Conservation (phyloP, 2,888 invertebrate species). For the Megastigmus dorsalis region DNA sequence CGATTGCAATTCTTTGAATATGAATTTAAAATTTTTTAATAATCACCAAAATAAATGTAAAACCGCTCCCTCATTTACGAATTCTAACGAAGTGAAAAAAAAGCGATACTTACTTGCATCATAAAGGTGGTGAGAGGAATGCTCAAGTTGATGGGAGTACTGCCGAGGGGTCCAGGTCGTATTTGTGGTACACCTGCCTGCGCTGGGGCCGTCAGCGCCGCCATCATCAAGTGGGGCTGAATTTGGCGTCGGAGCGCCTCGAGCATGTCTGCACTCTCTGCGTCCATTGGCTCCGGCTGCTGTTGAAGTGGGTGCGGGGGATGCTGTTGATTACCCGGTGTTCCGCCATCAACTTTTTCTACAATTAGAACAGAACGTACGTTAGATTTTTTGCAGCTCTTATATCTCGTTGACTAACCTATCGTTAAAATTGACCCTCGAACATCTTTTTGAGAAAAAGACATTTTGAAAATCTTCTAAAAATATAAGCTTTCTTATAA, state of each 20-base stretch:
- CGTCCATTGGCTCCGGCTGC: slow-evolving; percentile 69
- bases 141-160: slow-evolving; percentile 68
- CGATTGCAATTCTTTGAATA: too few species aligned
- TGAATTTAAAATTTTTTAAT: too few species aligned
- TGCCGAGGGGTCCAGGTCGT: slow-evolving; percentile 9
- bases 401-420: too few species aligned
- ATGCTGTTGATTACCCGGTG: slow-evolving; percentile 50
- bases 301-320: slow-evolving; percentile 8
- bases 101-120: slow-evolving; percentile 70
- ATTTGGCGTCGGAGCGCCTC: slow-evolving; percentile 82
- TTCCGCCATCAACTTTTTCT: slow-evolving; percentile 66
- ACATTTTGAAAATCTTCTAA: too few species aligned
- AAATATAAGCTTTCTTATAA: neutral
- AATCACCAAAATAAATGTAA: too few species aligned
- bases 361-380: too few species aligned
- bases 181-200: slow-evolving; percentile 52
- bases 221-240: slow-evolving; percentile 83
- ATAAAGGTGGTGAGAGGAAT: slow-evolving; percentile 69
- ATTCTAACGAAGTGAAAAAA: neutral
- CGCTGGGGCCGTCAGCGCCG: slow-evolving; percentile 76
- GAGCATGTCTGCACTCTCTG: slow-evolving; percentile 81
- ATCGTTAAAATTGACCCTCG: too few species aligned
- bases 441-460: too few species aligned
- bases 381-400: too few species aligned
- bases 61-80: too few species aligned